These are phyloP conservation scores for Ibycter americanus DNA, from an alignment of 2,797 vertebrate genomes.

Conservation along the genomic window DNA sequence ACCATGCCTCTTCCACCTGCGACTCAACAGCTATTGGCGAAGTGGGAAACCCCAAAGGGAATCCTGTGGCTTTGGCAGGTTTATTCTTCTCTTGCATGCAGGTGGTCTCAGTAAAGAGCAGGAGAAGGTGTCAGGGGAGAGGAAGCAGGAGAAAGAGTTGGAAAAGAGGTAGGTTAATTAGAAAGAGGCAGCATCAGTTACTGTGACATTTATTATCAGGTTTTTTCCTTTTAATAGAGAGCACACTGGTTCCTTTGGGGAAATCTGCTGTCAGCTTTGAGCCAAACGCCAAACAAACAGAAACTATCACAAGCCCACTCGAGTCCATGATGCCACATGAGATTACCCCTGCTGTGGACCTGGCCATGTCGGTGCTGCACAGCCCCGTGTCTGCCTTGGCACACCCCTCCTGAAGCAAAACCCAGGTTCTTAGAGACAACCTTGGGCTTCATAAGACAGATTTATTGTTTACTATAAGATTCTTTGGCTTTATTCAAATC, in stretches of 20 bases:
- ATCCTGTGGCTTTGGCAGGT: neutral
- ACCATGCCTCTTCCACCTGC: neutral
- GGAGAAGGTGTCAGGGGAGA: neutral
- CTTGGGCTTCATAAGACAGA: neutral
- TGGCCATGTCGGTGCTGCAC: neutral
- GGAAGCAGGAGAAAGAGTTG: neutral
- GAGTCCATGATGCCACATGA: neutral
- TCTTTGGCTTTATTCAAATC: neutral
- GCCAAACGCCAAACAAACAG: neutral
- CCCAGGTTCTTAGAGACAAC: neutral
- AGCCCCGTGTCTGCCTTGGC: neutral
- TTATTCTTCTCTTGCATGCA: neutral
- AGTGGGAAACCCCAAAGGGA: conserved; percentile 7
- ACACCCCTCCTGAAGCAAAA: neutral
- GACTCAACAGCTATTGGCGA: neutral
- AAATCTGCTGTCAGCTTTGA: neutral
- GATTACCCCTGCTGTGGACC: neutral
- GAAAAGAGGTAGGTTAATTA: conserved; percentile 16
- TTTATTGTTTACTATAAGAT: neutral
- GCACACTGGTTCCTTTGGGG: neutral
- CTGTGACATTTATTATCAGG: neutral
- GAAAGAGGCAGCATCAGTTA: neutral
- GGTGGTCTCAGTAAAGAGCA: neutral
- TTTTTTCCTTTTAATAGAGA: conserved; percentile 20
- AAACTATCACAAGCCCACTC: neutral